A percentile compares a stretch with the other conserved stretches of the same genome.
These are phyloP conservation scores for Ganaspis brasiliensis DNA, from an alignment of 2,888 invertebrate genomes.

Conservation along the genomic window DNA sequence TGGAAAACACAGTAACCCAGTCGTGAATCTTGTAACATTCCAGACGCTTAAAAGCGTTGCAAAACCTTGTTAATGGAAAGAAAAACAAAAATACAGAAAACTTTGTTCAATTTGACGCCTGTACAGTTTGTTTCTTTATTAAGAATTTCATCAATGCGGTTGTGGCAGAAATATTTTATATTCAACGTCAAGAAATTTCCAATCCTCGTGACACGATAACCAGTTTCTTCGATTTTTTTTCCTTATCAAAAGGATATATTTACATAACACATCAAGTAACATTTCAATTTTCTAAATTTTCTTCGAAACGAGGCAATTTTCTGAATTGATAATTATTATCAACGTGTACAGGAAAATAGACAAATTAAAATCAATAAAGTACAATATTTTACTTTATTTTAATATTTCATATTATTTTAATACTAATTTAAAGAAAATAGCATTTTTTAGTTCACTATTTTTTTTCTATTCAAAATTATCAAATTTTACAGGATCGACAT, in stretches of 20 bases:
- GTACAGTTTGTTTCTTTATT: constrained; percentile 29
- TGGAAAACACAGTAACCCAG: constrained; percentile 41
- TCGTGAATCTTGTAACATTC: constrained; percentile 35
- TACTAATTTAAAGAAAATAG: too few relatives aligned
- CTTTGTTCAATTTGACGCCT: constrained; percentile 1
- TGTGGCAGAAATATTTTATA: background rate
- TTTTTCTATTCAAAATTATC: too few relatives aligned
- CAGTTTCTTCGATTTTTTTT: constrained; percentile 24
- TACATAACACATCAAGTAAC: constrained; percentile 13
- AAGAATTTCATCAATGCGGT: background rate
- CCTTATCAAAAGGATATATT: constrained; percentile 14
- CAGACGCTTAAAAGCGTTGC: constrained; percentile 38
- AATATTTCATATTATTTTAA: too few relatives aligned
- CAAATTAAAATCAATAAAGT: too few relatives aligned
- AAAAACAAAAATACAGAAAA: background rate
- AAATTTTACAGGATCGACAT: too few relatives aligned
- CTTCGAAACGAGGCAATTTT: constrained; percentile 2
- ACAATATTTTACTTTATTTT: too few relatives aligned
- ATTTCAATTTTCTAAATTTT: constrained; percentile 2
- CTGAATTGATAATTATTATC: background rate
- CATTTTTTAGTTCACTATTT: too few relatives aligned
- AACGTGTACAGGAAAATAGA: too few relatives aligned
- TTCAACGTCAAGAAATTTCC: constrained; percentile 25
- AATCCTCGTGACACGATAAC: constrained; percentile 19
- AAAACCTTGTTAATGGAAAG: constrained; percentile 1